Base-by-base conservation (phyloP, 2,888 invertebrate species). In the Stenoptilia bipunctidactyla region DNA sequence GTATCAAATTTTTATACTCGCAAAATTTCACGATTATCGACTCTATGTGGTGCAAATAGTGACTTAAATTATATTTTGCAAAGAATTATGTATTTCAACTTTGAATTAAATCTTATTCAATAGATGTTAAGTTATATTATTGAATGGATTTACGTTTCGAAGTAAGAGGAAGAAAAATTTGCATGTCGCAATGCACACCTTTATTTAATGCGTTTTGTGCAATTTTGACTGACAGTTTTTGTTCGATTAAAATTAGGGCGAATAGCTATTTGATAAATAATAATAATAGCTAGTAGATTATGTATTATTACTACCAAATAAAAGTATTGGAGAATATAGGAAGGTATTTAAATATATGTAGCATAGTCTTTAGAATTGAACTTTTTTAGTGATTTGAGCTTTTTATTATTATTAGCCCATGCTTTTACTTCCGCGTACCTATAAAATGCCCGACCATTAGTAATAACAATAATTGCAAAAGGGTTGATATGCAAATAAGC, bases 151-250 rank as follows among this genome's bases (percentile, higher is more conserved):
- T n/a, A 20, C 3, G 20, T 5, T 20, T 5, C 3, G 8, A 20
- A 30, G 12, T 4, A 8, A 30, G 30, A 12, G n/a, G 41, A 39
- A 38, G 53, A 41, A 44, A 70, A 80, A 82, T 82, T 82, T 80
- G 80, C 80, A 82, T 82, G 80, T 64, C 61, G 49, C 48, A 52
- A 51, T 49, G 72, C 73, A 71, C 82, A 82, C 80, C 80, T 82
- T 82, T 77, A 56, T 45, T 60, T 70, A 75, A 76, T 77, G 71
- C 77, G 63, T 70, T 71, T 62, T 64, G 68, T 75, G 72, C 71
- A 72, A 63, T 67, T 60, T 79, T 80, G 80, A 80, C 69, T 77
- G 80, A 79, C 82, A 72, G 66, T 52, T 66, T 44, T 53, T 30
- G 30, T 30, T 30, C 30, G 12, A 30, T 30, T 8, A 30, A 30